Percentiles rank a stretch among this genome's conserved stretches.
phyloP scores from a whole-genome alignment of 2,888 invertebrate genomes.

The Lochmaea crataegi region DNA sequence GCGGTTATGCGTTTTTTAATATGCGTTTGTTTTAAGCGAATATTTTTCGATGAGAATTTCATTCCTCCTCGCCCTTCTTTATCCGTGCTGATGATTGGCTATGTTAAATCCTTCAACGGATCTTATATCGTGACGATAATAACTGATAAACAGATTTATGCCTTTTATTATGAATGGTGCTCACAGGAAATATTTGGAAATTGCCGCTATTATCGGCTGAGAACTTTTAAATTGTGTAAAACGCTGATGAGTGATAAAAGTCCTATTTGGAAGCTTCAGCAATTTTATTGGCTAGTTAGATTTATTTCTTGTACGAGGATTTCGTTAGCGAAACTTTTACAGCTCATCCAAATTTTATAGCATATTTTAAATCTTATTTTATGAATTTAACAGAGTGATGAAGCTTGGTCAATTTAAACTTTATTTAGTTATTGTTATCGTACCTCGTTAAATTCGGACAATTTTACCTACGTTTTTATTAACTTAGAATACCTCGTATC shows the following conservation, averaged over 20 bases:
- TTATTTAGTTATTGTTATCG: no score
- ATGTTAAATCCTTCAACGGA: conserved; percentile 37
- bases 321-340: neutral
- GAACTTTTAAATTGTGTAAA: conserved; percentile 24
- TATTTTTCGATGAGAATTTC: neutral
- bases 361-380: neutral
- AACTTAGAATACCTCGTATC: no score
- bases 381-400: neutral
- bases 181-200: conserved; percentile 38
- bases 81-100: conserved; percentile 8
- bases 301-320: neutral
- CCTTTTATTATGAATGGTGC: conserved; percentile 38
- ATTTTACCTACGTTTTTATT: no score
- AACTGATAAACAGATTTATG: conserved; percentile 43
- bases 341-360: neutral
- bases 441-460: no score
- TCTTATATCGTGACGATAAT: conserved; percentile 42
- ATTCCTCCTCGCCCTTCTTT: neutral
- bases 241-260: conserved; percentile 13
- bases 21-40: neutral
- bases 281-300: conserved; percentile 6
- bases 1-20: no score
- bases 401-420: neutral
- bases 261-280: neutral
- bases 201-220: conserved; percentile 21